A percentile compares a stretch with the other conserved stretches of the same genome.
phyloP scores from a whole-genome alignment of 2,888 invertebrate species.

The Anticlea derivata region DNA sequence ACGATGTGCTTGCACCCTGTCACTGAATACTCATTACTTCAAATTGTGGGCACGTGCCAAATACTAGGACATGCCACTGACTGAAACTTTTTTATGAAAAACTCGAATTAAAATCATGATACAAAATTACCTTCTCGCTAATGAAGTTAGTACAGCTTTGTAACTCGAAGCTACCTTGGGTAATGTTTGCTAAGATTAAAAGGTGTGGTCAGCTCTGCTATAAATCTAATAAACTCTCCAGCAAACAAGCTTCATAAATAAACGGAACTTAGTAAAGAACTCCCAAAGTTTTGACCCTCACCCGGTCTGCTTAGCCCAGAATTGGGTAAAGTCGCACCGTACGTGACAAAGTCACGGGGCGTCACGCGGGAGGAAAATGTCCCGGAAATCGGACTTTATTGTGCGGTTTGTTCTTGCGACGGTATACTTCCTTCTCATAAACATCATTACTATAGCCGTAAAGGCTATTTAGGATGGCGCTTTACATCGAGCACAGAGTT shows the following conservation, averaged over 20 bases:
- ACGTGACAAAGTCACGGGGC: conserved; percentile 10
- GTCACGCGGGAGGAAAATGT: conserved; percentile 7
- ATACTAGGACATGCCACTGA: too few species aligned
- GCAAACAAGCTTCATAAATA: conserved; percentile 23
- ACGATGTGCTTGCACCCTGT: too few species aligned
- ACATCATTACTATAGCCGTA: not conserved
- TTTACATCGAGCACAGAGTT: too few species aligned
- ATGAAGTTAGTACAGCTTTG: too few species aligned
- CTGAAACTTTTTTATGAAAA: too few species aligned
- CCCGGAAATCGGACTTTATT: conserved; percentile 12
- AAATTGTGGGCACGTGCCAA: too few species aligned
- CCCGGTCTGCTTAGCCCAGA: conserved; percentile 10
- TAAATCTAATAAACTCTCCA: conserved; percentile 21
- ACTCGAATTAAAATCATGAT: too few species aligned
- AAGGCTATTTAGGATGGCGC: too few species aligned
- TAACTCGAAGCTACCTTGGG: too few species aligned
- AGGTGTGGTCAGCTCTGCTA: conserved; percentile 1
- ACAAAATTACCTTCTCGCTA: too few species aligned
- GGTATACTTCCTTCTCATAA: not conserved
- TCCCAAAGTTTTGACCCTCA: conserved; percentile 16
- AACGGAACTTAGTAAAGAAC: conserved; percentile 16
- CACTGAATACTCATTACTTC: too few species aligned
- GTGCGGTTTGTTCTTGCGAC: not conserved
- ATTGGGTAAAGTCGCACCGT: conserved; percentile 12
- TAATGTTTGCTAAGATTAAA: not conserved